Percentiles rank a stretch among this genome's conserved stretches.
These are phyloP conservation scores for Platysternon megacephalum DNA, from an alignment of 2,113 vertebrate species.

Conservation along the genomic window DNA sequence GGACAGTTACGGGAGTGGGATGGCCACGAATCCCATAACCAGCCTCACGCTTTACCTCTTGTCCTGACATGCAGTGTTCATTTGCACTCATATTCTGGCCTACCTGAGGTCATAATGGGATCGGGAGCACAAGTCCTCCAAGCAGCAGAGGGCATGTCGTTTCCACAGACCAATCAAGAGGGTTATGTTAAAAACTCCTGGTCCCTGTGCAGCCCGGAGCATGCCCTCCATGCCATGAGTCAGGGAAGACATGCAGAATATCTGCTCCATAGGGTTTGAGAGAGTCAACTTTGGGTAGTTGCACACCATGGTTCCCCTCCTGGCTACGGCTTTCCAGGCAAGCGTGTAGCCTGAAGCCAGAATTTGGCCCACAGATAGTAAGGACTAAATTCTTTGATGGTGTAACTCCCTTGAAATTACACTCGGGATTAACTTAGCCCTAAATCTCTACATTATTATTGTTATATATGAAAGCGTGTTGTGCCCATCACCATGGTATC, in stretches of 20 bases:
- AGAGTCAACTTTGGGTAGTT: not conserved
- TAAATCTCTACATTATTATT: not conserved
- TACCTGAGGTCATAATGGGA: not conserved
- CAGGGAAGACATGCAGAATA: not conserved
- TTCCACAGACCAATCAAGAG: conserved; percentile 60
- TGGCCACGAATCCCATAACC: not conserved
- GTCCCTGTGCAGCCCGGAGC: not conserved
- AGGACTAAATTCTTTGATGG: not conserved
- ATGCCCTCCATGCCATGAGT: not conserved
- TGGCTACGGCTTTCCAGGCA: not conserved
- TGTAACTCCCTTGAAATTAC: not conserved
- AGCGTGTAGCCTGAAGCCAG: not conserved
- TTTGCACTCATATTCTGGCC: not conserved
- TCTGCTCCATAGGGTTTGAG: not conserved
- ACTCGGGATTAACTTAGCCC: not conserved
- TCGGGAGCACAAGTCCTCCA: not conserved
- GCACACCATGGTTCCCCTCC: conserved; percentile 3
- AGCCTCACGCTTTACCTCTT: not conserved
- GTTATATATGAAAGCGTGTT: not conserved
- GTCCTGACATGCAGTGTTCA: not conserved
- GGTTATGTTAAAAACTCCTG: not conserved
- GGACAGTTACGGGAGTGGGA: not conserved
- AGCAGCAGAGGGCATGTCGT: not conserved
- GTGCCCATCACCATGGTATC: not conserved
- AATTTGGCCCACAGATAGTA: not conserved